A percentile compares a stretch with the other conserved stretches of the same genome.
Evolutionary conservation across 2,113 vertebrate genomes (phyloP).

Genomic region (Bubo blakistoni): DNA sequence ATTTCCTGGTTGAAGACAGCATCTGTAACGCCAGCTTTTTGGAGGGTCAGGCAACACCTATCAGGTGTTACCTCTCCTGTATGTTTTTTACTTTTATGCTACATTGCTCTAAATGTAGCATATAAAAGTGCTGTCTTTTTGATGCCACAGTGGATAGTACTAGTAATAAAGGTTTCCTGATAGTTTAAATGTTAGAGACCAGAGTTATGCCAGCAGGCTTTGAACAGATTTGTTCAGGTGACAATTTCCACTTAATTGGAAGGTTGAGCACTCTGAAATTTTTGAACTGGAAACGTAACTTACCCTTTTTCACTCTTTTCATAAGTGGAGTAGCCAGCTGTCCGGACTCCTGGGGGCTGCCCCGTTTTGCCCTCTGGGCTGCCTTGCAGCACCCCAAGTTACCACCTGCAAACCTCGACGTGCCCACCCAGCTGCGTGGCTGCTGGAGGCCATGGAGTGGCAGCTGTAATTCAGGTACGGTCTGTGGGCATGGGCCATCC

Average conservation of each 20-base stretch:
- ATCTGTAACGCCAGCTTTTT: neutral
- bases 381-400: neutral
- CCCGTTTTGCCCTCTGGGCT: neutral
- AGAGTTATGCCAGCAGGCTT: neutral
- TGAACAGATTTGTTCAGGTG: neutral
- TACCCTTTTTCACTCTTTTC: neutral
- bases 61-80: neutral
- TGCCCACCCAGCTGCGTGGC: neutral
- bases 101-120: neutral
- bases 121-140: neutral
- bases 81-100: neutral
- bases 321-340: neutral
- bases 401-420: rapidly evolving
- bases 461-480: rapidly evolving
- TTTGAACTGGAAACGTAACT: neutral
- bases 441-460: rapidly evolving
- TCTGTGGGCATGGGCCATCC: neutral
- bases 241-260: neutral
- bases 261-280: neutral
- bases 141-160: neutral
- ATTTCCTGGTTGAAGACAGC: neutral
- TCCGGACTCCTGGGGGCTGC: neutral
- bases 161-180: neutral
- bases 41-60: neutral
- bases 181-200: neutral